Percentiles rank a stretch among this genome's conserved stretches.
phyloP scores from a whole-genome alignment of 2,113 vertebrate genomes.

The Carassius auratus region DNA sequence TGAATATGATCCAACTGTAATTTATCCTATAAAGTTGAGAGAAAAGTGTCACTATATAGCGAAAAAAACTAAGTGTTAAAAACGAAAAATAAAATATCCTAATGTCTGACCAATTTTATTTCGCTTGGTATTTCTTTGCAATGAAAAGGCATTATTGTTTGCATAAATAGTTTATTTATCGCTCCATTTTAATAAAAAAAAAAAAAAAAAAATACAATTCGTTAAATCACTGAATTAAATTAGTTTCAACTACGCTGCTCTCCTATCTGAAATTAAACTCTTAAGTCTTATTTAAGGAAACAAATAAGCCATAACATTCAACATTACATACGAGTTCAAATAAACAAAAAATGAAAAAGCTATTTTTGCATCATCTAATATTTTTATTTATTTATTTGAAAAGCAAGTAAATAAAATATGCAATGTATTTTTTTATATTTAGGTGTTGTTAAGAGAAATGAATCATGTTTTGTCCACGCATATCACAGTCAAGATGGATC shows the following conservation, averaged over 20 bases:
- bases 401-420: neutral
- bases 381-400: neutral
- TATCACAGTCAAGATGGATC: neutral
- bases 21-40: neutral
- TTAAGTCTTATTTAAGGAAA: neutral
- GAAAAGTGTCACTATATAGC: neutral
- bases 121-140: neutral
- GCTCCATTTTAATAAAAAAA: neutral
- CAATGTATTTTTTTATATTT: neutral
- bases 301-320: neutral
- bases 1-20: neutral
- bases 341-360: neutral
- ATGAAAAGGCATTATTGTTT: neutral
- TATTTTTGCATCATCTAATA: neutral
- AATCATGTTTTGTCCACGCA: neutral
- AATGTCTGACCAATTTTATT: neutral
- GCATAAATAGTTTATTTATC: neutral
- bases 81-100: neutral
- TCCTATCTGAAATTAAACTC: neutral
- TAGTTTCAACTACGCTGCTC: neutral
- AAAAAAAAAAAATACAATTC: no score
- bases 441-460: no score
- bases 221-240: neutral
- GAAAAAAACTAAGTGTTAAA: neutral
- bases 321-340: neutral